Conservation (phyloP, 2,113 vertebrate genomes). For the Patagioenas fasciata region DNA sequence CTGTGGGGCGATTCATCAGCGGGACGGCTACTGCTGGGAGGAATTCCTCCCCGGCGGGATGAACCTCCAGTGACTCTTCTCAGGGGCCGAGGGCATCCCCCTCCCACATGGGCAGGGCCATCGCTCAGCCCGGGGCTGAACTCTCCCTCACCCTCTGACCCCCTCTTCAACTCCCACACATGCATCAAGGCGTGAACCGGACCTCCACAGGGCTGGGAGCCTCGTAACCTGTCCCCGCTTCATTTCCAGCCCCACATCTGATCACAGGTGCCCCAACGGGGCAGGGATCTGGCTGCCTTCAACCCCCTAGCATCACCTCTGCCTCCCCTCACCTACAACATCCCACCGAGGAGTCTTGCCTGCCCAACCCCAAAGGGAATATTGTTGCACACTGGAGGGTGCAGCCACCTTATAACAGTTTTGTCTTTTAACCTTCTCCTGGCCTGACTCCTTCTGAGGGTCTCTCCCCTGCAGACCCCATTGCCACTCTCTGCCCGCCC, state of each 20-base stretch:
- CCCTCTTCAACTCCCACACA: conserved; percentile 70
- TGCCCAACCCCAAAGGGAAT: rapidly evolving
- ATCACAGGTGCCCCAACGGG: rapidly evolving
- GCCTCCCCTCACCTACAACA: not conserved
- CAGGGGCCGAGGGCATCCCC: not conserved
- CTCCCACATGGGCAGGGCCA: conserved; percentile 13
- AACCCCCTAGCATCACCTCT: rapidly evolving
- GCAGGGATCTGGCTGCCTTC: not conserved
- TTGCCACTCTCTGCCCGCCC: rapidly evolving
- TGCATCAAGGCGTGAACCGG: conserved; percentile 71
- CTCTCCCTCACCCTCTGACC: conserved; percentile 84
- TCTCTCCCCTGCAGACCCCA: not conserved
- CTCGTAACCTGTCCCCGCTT: not conserved
- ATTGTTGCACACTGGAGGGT: rapidly evolving
- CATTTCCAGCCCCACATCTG: not conserved
- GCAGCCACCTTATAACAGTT: not conserved
- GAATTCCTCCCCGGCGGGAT: conserved; percentile 54
- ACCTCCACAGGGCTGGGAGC: not conserved
- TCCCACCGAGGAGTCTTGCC: rapidly evolving
- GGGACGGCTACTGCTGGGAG: conserved; percentile 47
- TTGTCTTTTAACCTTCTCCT: not conserved
- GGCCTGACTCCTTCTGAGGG: not conserved
- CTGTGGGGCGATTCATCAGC: conserved; percentile 74
- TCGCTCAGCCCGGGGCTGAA: conserved; percentile 75
- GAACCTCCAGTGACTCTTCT: conserved; percentile 76